Evolutionary conservation across 2,888 invertebrate species (phyloP).

Genomic region (Dascillus cervinus): DNA sequence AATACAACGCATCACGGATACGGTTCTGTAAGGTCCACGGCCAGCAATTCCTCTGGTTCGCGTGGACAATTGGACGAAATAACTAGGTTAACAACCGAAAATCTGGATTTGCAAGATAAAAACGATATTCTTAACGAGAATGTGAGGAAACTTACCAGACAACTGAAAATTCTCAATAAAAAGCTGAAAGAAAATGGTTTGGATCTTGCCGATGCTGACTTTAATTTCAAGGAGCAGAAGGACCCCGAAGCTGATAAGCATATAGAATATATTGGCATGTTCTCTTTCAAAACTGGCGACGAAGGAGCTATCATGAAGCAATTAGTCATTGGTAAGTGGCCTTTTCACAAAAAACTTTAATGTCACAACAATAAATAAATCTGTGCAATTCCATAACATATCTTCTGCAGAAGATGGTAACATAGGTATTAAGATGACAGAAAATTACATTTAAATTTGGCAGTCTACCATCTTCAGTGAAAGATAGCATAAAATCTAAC

Average conservation of each 20-base stretch:
- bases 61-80: slow-evolving; percentile 67
- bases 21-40: slow-evolving; percentile 64
- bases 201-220: slow-evolving; percentile 39
- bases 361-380: not conserved
- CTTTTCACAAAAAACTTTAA: not conserved
- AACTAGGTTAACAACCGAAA: slow-evolving; percentile 68
- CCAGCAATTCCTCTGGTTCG: slow-evolving; percentile 41
- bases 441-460: too few relatives aligned
- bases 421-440: too few relatives aligned
- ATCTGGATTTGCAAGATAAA: slow-evolving; percentile 67
- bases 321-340: slow-evolving; percentile 62
- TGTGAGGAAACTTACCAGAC: slow-evolving; percentile 66
- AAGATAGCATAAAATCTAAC: too few relatives aligned
- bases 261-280: slow-evolving; percentile 77
- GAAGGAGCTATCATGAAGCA: slow-evolving; percentile 71
- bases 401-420: too few relatives aligned
- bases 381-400: not conserved
- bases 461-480: too few relatives aligned
- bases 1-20: slow-evolving; percentile 56
- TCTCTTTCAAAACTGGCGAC: slow-evolving; percentile 80
- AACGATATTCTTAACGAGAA: slow-evolving; percentile 65
- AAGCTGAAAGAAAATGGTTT: slow-evolving; percentile 64
- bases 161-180: slow-evolving; percentile 62
- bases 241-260: slow-evolving; percentile 25
- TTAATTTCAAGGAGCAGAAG: slow-evolving; percentile 29